phyloP scores from a whole-genome alignment of 2,888 invertebrate genomes.

The Zygothrica quintamaculata region DNA sequence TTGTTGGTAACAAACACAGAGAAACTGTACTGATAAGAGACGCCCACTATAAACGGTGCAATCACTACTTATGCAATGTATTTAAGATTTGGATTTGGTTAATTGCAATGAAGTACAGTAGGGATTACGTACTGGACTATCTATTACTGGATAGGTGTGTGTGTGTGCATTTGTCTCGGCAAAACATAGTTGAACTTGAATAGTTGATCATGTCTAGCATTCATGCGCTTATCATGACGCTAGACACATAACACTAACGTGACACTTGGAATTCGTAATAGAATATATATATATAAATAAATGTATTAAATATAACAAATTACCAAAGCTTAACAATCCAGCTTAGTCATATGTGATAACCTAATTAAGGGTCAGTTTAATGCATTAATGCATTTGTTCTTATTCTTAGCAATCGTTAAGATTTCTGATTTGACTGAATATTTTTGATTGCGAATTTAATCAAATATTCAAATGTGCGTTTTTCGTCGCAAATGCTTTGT shows the following conservation, averaged over 20 bases:
- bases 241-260: slow-evolving; percentile 53
- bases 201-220: slow-evolving; percentile 67
- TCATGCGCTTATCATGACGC: slow-evolving; percentile 72
- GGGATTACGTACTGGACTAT: slow-evolving; percentile 44
- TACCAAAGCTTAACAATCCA: slow-evolving; percentile 15
- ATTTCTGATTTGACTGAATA: no score
- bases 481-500: no score
- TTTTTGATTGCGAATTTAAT: no score
- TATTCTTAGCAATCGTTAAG: no score
- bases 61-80: slow-evolving; percentile 63
- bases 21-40: slow-evolving; percentile 49
- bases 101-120: slow-evolving; percentile 39
- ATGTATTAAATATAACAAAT: slow-evolving; percentile 30
- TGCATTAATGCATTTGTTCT: slow-evolving; percentile 1
- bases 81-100: slow-evolving; percentile 47
- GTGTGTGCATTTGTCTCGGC: slow-evolving; percentile 10
- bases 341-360: slow-evolving; percentile 51
- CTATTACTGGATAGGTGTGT: slow-evolving; percentile 1
- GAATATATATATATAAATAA: slow-evolving; percentile 32
- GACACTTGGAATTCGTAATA: slow-evolving; percentile 56
- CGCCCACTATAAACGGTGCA: slow-evolving; percentile 32
- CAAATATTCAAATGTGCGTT: no score
- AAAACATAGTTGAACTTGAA: slow-evolving; percentile 59
- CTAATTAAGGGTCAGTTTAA: slow-evolving; percentile 25
- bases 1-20: neutral